Evolutionary conservation across 2,113 vertebrate genomes (phyloP).

Genomic region (Anser brachyrhynchus): DNA sequence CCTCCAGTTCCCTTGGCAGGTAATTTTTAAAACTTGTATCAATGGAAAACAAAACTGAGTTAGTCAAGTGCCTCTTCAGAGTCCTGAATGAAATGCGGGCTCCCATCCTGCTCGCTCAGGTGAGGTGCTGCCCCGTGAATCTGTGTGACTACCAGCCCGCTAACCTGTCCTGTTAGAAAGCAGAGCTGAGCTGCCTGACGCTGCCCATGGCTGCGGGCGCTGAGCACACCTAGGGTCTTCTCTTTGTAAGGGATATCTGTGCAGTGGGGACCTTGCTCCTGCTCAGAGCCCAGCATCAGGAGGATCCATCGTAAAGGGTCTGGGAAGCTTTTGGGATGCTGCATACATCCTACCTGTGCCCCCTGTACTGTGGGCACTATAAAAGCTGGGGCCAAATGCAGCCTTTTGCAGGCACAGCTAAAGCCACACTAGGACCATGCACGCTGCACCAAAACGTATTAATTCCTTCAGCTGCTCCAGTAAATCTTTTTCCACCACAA

Average conservation of each 20-base stretch:
- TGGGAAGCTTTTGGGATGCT: not conserved
- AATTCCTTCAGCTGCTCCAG: not conserved
- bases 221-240: not conserved
- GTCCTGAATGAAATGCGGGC: not conserved
- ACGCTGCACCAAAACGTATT: not conserved
- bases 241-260: not conserved
- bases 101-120: not conserved
- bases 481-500: constrained; percentile 1
- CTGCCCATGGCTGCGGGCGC: accelerated
- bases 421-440: accelerated
- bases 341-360: not conserved
- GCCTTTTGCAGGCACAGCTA: not conserved
- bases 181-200: not conserved
- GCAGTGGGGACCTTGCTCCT: not conserved
- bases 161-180: not conserved
- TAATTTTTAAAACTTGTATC: constrained; percentile 35
- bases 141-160: not conserved
- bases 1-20: not conserved
- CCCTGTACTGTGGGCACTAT: not conserved
- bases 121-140: not conserved
- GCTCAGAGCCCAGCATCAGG: not conserved
- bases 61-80: not conserved
- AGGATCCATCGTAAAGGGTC: accelerated
- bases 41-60: not conserved
- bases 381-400: not conserved